A percentile compares a stretch with the other conserved stretches of the same genome.
Conservation (phyloP, 2,888 invertebrate species). For the Phyllotreta striolata region DNA sequence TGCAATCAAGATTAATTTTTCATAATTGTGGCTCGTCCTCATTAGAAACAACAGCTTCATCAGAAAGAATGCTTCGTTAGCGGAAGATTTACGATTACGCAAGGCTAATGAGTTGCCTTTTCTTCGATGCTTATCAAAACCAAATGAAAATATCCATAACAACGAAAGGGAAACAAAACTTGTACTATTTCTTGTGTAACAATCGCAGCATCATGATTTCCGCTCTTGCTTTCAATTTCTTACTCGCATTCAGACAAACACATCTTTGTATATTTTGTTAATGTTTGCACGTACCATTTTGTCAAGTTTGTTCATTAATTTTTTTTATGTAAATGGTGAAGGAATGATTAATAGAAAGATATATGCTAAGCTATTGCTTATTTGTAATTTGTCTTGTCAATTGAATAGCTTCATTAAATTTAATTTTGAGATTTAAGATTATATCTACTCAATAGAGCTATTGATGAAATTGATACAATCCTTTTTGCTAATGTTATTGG, state of each 20-base stretch:
- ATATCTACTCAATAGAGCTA: too few relatives aligned
- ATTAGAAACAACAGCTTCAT: conserved; percentile 31
- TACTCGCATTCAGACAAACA: neutral
- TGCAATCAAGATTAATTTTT: conserved; percentile 28
- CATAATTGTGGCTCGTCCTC: conserved; percentile 25
- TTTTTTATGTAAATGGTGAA: too few relatives aligned
- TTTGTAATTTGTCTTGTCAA: too few relatives aligned
- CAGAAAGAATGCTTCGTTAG: conserved; percentile 30
- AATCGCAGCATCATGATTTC: conserved; percentile 12
- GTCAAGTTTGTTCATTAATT: too few relatives aligned
- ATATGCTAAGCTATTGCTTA: too few relatives aligned
- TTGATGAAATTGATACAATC: too few relatives aligned
- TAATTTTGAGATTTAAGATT: too few relatives aligned
- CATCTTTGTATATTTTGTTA: neutral
- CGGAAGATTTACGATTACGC: conserved; percentile 27
- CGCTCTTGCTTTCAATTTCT: conserved; percentile 24
- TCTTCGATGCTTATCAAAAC: conserved; percentile 28
- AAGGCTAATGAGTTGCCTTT: conserved; percentile 25
- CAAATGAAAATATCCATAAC: conserved; percentile 31
- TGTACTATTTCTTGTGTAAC: conserved; percentile 13
- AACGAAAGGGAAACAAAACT: conserved; percentile 24
- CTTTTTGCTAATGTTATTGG: too few relatives aligned
- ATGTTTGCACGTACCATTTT: neutral
- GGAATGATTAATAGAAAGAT: too few relatives aligned
- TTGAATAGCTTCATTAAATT: too few relatives aligned